phyloP scores from a whole-genome alignment of 2,888 invertebrate species.

The Spisula subtruncata region DNA sequence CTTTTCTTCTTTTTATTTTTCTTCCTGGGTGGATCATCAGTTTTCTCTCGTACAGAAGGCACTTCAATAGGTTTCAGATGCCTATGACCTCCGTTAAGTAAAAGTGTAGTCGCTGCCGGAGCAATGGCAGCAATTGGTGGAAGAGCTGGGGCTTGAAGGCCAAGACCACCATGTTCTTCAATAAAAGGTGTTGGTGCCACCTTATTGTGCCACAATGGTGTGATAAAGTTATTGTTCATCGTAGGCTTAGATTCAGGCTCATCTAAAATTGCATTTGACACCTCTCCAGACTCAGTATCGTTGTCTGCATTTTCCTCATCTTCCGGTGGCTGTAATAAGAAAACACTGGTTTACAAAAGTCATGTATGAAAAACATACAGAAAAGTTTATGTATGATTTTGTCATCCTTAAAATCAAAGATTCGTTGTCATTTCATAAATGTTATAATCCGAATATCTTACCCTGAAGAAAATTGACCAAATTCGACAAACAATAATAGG shows the following conservation, averaged over 20 bases:
- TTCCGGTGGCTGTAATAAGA: not conserved
- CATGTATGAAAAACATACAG: not conserved
- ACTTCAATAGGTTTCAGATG: not conserved
- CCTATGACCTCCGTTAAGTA: not conserved
- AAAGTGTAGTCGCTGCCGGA: not conserved
- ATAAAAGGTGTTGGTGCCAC: constrained; percentile 39
- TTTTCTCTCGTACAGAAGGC: not conserved
- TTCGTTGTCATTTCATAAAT: no score
- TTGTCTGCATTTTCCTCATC: not conserved
- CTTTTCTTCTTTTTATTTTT: constrained; percentile 26
- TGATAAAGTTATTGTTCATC: not conserved
- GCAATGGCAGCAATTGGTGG: not conserved
- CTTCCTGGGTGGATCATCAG: not conserved
- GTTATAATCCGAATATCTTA: no score
- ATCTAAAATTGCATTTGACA: not conserved
- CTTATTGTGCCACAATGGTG: not conserved
- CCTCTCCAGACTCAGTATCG: not conserved
- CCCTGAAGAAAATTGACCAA: no score
- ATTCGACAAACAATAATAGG: no score
- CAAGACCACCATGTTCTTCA: constrained; percentile 31
- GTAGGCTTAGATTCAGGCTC: not conserved
- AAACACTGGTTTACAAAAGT: not conserved
- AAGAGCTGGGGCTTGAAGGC: not conserved
- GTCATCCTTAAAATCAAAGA: no score
- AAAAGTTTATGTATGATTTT: not conserved